These are phyloP conservation scores for Trachelus stipa DNA, from an alignment of 2,888 invertebrate species.

Conservation along the genomic window DNA sequence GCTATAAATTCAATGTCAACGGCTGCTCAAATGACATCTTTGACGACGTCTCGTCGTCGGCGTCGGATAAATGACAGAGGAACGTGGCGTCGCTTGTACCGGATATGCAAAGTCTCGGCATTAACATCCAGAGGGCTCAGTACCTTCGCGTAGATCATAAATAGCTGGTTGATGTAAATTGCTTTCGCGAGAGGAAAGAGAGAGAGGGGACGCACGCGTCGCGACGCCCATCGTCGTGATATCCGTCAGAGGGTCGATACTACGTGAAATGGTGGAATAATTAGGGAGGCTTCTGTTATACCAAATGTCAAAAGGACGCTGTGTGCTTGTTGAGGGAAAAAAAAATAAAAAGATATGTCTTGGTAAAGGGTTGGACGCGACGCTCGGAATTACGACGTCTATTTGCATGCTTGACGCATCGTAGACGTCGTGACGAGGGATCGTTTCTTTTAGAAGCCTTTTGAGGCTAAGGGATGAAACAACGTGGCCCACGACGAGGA, in stretches of 20 bases:
- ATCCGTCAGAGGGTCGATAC: neutral
- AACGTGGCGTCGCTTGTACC: neutral
- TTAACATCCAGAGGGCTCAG: neutral
- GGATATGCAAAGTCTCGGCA: neutral
- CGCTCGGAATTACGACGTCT: neutral
- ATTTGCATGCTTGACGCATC: neutral
- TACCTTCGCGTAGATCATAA: neutral
- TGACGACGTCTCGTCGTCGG: neutral
- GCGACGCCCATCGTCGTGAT: neutral
- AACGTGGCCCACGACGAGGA: conserved; percentile 47
- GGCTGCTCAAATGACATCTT: neutral
- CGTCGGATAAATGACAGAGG: neutral
- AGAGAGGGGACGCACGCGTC: too few species aligned
- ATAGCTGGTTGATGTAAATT: neutral
- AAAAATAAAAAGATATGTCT: neutral
- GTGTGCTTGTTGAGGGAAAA: neutral
- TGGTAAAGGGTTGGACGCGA: neutral
- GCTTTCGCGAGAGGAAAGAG: neutral
- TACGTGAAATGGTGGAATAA: neutral
- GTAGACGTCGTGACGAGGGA: conserved; percentile 1
- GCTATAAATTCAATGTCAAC: neutral
- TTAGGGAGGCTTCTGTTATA: neutral
- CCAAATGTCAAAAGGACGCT: neutral
- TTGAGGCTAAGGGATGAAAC: conserved; percentile 34
- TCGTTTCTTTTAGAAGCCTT: conserved; percentile 34